A percentile compares a stretch with the other conserved stretches of the same genome.
Evolutionary conservation across 2,113 vertebrate genomes (phyloP).

Genomic region (Hiodon alosoides): DNA sequence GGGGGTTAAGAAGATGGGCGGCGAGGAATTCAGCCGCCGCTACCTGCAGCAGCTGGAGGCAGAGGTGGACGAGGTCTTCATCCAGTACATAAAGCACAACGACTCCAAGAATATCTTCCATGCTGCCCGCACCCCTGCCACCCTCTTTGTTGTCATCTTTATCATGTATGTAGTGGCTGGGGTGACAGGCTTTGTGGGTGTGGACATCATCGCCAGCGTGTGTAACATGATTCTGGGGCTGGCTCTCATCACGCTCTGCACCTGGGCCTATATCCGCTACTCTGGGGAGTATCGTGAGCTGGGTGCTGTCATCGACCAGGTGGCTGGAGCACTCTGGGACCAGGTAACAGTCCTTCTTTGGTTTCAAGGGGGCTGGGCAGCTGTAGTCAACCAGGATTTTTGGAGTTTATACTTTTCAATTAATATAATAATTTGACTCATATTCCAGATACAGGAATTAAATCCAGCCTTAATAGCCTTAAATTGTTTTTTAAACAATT

Average conservation of each 20-base stretch:
- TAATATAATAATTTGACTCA: not conserved
- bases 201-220: slow-evolving; percentile 95
- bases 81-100: slow-evolving; percentile 99
- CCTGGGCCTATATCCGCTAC: slow-evolving; percentile 98
- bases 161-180: slow-evolving; percentile 92
- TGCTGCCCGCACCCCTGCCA: slow-evolving; percentile 92
- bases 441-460: not conserved
- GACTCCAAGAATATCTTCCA: slow-evolving; percentile 99
- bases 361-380: not conserved
- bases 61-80: slow-evolving; percentile 91
- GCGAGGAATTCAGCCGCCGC: slow-evolving; percentile 94
- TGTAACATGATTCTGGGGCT: slow-evolving; percentile 98
- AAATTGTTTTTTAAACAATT: not conserved
- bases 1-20: slow-evolving; percentile 96
- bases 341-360: slow-evolving; percentile 70
- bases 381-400: too few species aligned
- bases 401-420: too few species aligned
- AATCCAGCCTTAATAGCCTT: not conserved
- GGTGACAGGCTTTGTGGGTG: slow-evolving; percentile 89
- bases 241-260: slow-evolving; percentile 94
- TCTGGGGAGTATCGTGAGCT: slow-evolving; percentile 96
- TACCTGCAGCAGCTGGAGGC: slow-evolving; percentile 93
- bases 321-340: slow-evolving; percentile 95
- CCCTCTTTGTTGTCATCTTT: slow-evolving; percentile 98
- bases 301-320: slow-evolving; percentile 96